A percentile compares a stretch with the other conserved stretches of the same genome.
Evolutionary conservation across 2,888 invertebrate species (phyloP).

Genomic region (Vesta saturnalis): DNA sequence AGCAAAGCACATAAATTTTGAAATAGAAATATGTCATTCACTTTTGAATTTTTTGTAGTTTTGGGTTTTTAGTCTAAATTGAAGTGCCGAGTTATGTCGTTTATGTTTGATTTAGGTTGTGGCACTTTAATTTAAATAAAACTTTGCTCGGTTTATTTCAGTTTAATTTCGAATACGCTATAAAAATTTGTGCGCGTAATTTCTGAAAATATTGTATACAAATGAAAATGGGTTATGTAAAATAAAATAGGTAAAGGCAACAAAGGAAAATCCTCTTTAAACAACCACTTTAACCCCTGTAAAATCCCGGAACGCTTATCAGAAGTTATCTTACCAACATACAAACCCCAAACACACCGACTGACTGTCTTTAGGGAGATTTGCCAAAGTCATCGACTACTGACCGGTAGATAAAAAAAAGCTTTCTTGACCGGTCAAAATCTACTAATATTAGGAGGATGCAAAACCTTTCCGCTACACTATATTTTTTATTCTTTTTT

Average conservation of each 20-base stretch:
- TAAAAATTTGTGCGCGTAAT: background rate
- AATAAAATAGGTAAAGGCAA: slow-evolving; percentile 25
- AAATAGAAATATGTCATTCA: background rate
- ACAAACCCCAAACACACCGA: slow-evolving; percentile 32
- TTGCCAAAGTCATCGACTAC: slow-evolving; percentile 35
- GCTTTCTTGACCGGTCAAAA: slow-evolving; percentile 24
- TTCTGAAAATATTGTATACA: too few relatives aligned
- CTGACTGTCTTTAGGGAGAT: slow-evolving; percentile 39
- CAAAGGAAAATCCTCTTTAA: slow-evolving; percentile 35
- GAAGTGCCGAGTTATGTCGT: background rate
- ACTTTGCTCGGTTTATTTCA: too few relatives aligned
- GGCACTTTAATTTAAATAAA: background rate
- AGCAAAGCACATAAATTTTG: background rate
- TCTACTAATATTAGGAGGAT: slow-evolving; percentile 22
- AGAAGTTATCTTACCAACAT: slow-evolving; percentile 38
- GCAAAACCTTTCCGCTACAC: slow-evolving; percentile 16
- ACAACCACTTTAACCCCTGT: slow-evolving; percentile 33
- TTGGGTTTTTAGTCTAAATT: background rate
- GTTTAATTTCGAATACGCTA: too few relatives aligned
- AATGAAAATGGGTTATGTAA: slow-evolving; percentile 8
- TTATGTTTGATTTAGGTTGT: background rate
- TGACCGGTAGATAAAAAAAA: slow-evolving; percentile 37
- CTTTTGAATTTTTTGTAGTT: background rate
- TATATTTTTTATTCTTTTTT: slow-evolving; percentile 20
- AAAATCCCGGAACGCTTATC: slow-evolving; percentile 35